Evolutionary conservation across 2,888 invertebrate genomes (phyloP), one percentile per base, ranked within the genome.

Genomic region (Eulithis prunata): DNA sequence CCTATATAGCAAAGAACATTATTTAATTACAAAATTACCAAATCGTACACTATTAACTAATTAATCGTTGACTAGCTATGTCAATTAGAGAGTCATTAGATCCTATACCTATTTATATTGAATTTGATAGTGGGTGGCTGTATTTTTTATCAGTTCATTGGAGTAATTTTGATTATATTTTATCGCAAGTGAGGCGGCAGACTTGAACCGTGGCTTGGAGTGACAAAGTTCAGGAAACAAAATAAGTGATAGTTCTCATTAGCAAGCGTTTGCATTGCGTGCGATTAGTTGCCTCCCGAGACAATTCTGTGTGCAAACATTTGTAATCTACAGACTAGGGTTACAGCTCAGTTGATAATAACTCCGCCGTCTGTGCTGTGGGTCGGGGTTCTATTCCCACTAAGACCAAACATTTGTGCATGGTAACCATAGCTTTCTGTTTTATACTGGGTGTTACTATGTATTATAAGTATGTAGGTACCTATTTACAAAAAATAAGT

Each of bases 41-140:
- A 82, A 83, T 82, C 71, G 77, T 73, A 70, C 64, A 76, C 75
- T 76, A 84, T 87, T 88, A 86, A 84, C 81, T 88, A 87, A 86
- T 85, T 88, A 87, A 86, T 85, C 77, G 75, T 66, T 71, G 66
- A 21, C 64, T 65, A 45, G 63, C 64, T 70, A 71, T 59, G 64
- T 71, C 68, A 51, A 74, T 71, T 76, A 75, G 66, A 57, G 61
- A 61, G 41, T 68, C 64, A 57, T 71, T 74, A 58, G 36, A 60
- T 53, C 52, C 21, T 21, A 3, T 71, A 72, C 68, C 69, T 70
- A 73, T 65, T 57, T 60, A 57, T 58, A 67, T 53, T 55, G 62
- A 47, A 52, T 43, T 57, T 43, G 46, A 67, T 49, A 67, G 41
- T 53, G 56, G 14, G 10, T 57, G 13, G 6, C 14, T 43, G 11